Conservation (phyloP, 2,113 vertebrate species). For the Orcinus orca region DNA sequence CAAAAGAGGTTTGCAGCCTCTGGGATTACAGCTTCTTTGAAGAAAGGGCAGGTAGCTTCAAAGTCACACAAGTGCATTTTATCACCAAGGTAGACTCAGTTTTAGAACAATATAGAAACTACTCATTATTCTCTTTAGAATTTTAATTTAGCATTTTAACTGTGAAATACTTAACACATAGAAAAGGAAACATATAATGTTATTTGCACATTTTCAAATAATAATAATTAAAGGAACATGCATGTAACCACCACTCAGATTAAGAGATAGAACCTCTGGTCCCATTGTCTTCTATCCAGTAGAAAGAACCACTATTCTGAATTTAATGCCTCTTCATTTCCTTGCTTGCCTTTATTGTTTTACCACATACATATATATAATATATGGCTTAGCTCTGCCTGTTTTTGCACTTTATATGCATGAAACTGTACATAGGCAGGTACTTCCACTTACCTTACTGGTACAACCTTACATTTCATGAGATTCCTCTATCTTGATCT, state of each 20-base stretch:
- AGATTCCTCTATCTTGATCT: background rate
- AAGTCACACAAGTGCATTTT: background rate
- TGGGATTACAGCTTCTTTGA: background rate
- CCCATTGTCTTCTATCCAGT: background rate
- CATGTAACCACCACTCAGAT: background rate
- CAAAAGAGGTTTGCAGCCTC: background rate
- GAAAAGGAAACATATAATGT: background rate
- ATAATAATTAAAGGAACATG: background rate
- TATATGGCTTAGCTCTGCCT: background rate
- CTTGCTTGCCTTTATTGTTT: background rate
- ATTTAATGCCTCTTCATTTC: background rate
- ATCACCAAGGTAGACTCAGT: background rate
- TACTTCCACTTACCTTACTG: background rate
- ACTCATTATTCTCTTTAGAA: background rate
- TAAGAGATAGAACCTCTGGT: background rate
- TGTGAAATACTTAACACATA: background rate
- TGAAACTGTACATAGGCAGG: background rate
- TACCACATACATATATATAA: fast-evolving
- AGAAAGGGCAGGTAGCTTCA: background rate
- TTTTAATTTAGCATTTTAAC: background rate
- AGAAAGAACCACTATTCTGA: background rate
- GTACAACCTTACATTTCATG: background rate
- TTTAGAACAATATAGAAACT: background rate
- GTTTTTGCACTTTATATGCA: background rate
- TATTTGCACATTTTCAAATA: background rate